These are phyloP conservation scores for Drosophila ezoana DNA, from an alignment of 2,888 invertebrate species.

Conservation along the genomic window DNA sequence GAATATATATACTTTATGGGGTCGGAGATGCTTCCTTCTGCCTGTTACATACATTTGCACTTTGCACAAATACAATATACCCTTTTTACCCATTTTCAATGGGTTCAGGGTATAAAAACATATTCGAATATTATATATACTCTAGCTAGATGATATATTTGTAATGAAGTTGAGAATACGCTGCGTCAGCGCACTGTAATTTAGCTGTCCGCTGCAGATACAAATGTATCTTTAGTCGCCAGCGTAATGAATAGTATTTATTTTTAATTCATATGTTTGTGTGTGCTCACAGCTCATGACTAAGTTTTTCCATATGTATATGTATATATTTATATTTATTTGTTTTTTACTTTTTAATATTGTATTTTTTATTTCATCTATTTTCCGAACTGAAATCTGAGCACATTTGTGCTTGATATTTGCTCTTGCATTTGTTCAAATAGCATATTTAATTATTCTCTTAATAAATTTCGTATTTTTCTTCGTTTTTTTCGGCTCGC, in stretches of 20 bases:
- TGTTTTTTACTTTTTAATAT: constrained; percentile 3
- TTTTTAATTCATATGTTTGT: constrained; percentile 62
- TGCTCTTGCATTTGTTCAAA: constrained; percentile 42
- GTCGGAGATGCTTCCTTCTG: too few relatives aligned
- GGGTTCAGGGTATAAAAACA: too few relatives aligned
- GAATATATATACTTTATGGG: too few relatives aligned
- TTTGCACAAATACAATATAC: too few relatives aligned
- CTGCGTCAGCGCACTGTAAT: constrained; percentile 66
- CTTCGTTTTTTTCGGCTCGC: constrained; percentile 29
- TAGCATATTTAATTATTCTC: constrained; percentile 57
- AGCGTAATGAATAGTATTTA: constrained; percentile 68
- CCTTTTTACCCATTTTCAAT: too few relatives aligned
- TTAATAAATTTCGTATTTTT: constrained; percentile 28
- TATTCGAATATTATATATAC: constrained; percentile 15
- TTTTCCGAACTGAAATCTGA: constrained; percentile 4
- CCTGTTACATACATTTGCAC: too few relatives aligned
- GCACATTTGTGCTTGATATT: constrained; percentile 16
- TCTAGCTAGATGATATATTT: constrained; percentile 9
- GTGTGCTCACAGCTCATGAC: constrained; percentile 12
- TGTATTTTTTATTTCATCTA: constrained; percentile 5
- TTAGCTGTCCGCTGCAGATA: constrained; percentile 46
- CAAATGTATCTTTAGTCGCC: constrained; percentile 28
- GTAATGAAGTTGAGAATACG: constrained; percentile 47
- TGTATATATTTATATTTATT: constrained; percentile 32
- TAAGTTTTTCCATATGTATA: constrained; percentile 1